Evolutionary conservation across 2,113 vertebrate species (phyloP), one percentile per base, ranked within the genome.

Genomic region (Atlantisia rogersi): DNA sequence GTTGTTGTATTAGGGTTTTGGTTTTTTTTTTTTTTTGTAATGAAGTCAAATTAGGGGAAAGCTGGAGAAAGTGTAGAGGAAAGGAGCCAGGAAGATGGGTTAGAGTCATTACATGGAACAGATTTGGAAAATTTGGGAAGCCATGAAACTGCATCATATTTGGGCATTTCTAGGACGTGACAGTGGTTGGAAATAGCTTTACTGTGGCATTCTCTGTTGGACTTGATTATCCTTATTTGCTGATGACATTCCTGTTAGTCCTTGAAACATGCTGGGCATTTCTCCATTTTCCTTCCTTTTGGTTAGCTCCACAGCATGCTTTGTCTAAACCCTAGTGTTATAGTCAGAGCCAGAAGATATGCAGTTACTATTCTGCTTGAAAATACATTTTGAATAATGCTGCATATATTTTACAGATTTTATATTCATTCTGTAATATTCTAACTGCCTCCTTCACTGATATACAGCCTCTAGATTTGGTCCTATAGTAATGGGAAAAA

Each of bases 351-450:
- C 74, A 93, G 82, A 88, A 96, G 81, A 79, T 68, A 90, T 1
- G 15, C 81, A 74, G 90, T 95, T 91, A 80, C 84, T 94, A 37
- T 94, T 93, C 95, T 90, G 26, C 42, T 68, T 91, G 92, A 90
- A 97, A 97, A 97, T 88, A 53, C 58, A 77, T 97, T 90, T 95
- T 97, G 90, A 94, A 81, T 96, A 95, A 96, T 91, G 88, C 56
- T 94, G 65, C 90, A 91, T 96, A 91, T 95, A 95, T 97, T 88
- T 96, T 86, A 92, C 87, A 73, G 82, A 88, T 95, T 94, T 96
- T 93, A 91, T 95, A 94, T 91, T 90, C 68, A 53, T 97, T 96
- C 83, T 96, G 70, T 95, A 97, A 96, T 96, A 95, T 92, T 97
- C 92, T 92, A 93, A 97, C 96, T 96, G 82, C 81, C 82, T 75